Evolutionary conservation across 2,113 vertebrate genomes (phyloP), one percentile per base, ranked within the genome.

Genomic region (Calidris pygmaea): DNA sequence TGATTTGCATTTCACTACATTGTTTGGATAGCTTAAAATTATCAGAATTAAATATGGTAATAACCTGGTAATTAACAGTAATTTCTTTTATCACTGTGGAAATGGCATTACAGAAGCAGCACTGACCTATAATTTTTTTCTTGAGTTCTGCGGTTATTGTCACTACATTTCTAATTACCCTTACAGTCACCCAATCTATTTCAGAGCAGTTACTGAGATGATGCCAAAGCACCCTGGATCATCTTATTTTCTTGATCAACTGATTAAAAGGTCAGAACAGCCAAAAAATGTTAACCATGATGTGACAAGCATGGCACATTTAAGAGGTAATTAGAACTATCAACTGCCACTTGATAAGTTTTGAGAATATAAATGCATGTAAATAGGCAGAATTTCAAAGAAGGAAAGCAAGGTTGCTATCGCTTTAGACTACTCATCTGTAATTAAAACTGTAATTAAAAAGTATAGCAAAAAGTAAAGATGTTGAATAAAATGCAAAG

Each of bases 1-100:
- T 93, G 41, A 85, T 95, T 93, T 96, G 29, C 94, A 32, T 93
- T 97, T 95, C 90, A 78, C 87, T 85, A 55, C 60, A 39, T 72
- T 96, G 41, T 92, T 97, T 95, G 93, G 39, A 96, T 95, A 97
- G 89, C 79, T 66, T 97, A 85, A 62, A 97, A 96, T 97, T 96
- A 97, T 63, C 93, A 97, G 74, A 97, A 97, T 90, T 97, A 97
- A 97, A n/a, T 86, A 92, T 85, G 68, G 79, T 86, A 96, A 97
- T 97, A 97, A 96, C 71, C 82, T 95, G 56, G 52, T 87, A 97
- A 96, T 98, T 97, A 98, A 92, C 73, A 96, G 63, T 73, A 94
- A 97, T 97, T 98, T 94, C 34, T 97, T 97, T 95, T 94, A 95
- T 96, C 88, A 72, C 60, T 79, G 68, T 86, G 76, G n/a, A 95